Conservation (phyloP, 2,797 vertebrate species). For the Heterohyrax brucei region DNA sequence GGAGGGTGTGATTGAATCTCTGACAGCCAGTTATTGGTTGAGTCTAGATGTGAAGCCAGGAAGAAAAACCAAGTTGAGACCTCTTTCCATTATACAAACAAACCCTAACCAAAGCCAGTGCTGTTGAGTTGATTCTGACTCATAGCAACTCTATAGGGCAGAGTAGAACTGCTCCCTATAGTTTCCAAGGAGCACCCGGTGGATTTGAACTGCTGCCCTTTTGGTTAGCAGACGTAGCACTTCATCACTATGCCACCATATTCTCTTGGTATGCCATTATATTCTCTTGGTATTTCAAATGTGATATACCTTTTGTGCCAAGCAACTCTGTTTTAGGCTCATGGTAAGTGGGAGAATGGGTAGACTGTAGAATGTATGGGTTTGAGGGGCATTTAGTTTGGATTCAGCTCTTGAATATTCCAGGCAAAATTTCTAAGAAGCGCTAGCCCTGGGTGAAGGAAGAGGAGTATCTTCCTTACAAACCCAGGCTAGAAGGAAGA, state of each 20-base stretch:
- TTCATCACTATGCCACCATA: no score
- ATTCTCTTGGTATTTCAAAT: conserved; percentile 12
- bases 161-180: no score
- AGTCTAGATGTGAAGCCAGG: background rate
- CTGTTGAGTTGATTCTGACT: no score
- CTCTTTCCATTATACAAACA: background rate
- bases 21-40: background rate
- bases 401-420: conserved; percentile 22
- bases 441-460: conserved; percentile 19
- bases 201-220: no score
- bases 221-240: no score
- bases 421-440: conserved; percentile 57
- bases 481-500: conserved; percentile 85
- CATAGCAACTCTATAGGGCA: no score
- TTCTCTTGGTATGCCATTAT: background rate
- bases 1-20: no score
- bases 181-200: no score
- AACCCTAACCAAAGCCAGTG: no score
- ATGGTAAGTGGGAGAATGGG: background rate
- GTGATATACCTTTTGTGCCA: background rate
- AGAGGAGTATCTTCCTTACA: conserved; percentile 66
- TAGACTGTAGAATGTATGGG: conserved; percentile 15
- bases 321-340: background rate
- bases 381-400: conserved; percentile 27
- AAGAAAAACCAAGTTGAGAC: background rate